phyloP scores from a whole-genome alignment of 37 sponge, comb jelly and placozoan species.

The Chondrosia reniformis region DNA sequence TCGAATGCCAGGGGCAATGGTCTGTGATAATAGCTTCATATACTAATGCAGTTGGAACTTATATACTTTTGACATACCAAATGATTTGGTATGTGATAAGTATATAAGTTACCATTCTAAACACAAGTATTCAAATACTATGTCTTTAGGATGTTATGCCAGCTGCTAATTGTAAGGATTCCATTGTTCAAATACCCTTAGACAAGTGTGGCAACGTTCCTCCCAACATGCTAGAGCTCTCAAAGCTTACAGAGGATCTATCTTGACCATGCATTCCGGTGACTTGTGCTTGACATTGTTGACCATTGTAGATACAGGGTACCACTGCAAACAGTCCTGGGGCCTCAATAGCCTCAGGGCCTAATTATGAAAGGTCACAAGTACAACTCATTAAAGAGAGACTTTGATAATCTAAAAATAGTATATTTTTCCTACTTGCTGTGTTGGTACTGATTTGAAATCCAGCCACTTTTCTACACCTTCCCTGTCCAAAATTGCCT shows the following conservation, averaged over 20 bases:
- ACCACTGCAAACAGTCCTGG: conserved; percentile 48
- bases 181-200: no score
- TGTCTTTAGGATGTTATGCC: no score
- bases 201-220: no score
- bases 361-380: conserved; percentile 22
- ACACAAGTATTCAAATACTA: no score
- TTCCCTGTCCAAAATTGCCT: conserved; percentile 80
- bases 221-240: not conserved
- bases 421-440: conserved; percentile 14
- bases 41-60: no score
- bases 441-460: conserved; percentile 27
- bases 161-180: no score
- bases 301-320: conserved; percentile 76
- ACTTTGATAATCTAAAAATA: not conserved
- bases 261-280: conserved; percentile 63
- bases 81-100: no score
- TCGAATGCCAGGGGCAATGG: no score
- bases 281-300: conserved; percentile 72
- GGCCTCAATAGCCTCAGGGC: conserved; percentile 40
- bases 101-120: no score
- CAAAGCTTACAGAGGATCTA: conserved; percentile 40
- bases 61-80: no score
- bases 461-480: conserved; percentile 70
- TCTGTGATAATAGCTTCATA: no score
- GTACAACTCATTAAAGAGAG: not conserved